Evolutionary conservation across 1,140 invertebrate species (phyloP), one percentile per base, ranked within the genome.

Genomic region (Palaemon carinicauda): DNA sequence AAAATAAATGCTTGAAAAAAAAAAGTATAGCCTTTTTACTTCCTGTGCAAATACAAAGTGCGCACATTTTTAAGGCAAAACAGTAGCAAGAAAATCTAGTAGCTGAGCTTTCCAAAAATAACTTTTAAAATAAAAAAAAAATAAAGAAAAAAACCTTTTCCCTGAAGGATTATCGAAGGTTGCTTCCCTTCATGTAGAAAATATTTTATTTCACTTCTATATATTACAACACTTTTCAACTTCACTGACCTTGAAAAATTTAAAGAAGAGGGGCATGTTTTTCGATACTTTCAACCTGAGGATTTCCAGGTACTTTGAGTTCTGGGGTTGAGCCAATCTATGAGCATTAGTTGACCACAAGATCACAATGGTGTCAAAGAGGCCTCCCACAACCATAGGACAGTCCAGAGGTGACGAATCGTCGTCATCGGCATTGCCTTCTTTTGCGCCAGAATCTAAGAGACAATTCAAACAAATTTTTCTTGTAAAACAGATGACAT

Each of bases 271-370:
- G 12, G 83, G 88, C 79, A 82, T 81, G 12, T 77, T 87, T 54
- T 80, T 89, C 17, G 84, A 83, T 7, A 89, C 41, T 29, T 69
- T 84, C 7, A 17, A 80, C 60, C 87, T 60, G 10, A 89, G 82
- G 0, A 79, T 69, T 27, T 84, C 85, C 21, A 89, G 65, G 27
- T 84, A 89, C 85, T 89, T 89, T 15, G 69, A 24, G 27, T 89
- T 89, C 41, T 89, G 56, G 27, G 86, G 82, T 9, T 33, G 65
- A 14, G 74, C 74, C 12, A 89, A 31, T 19, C 74, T 87, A 41
- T 82, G 71, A 9, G 88, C 88, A 54, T 89, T 89, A 31, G 74
- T 69, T 14, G 88, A 78, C 88, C 88, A 89, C 10, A 89, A 27
- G 29, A 89, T 88, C 10, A 87, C 86, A 50, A 89, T 24, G 21